Evolutionary conservation across 2,797 vertebrate genomes (phyloP), one percentile per base, ranked within the genome.

Genomic region (Cryptoprocta ferox): DNA sequence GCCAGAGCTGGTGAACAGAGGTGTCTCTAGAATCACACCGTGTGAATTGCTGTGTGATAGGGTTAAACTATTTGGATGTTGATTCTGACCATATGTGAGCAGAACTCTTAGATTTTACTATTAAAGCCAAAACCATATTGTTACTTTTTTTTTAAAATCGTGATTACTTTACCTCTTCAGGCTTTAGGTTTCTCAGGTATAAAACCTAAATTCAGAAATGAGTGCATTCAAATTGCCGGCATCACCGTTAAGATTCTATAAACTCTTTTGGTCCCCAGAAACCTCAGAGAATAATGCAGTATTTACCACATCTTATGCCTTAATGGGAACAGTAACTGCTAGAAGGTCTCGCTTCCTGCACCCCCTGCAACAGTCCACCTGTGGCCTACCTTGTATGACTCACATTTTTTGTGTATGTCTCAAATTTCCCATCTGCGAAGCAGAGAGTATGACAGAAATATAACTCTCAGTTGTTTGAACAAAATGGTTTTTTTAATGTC

Each of bases 81-180:
- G 68, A 73, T 81, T 86, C 78, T 35, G 45, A 85, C 45, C 91
- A 84, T 48, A 26, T 5, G 8, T 13, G 26, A n/a, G 26, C 26
- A 61, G 4, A 86, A 13, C 28, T 95, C 35, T 50, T 42, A 88
- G 14, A 75, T 45, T 82, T 94, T 59, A 48, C 61, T 56, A 50
- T 39, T 80, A 91, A 96, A 94, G 83, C 70, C 42, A 56, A 97
- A 90, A 37, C 32, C 39, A 65, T 39, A 68, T 45, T 73, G 79
- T 78, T 71, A 10, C 28, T 68, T 76, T 18, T 61, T 82, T 18
- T 0, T 15, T 2, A 32, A 12, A 56, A 87, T 18, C 32, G 37
- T 79, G 42, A 83, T 71, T 28, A 61, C 4, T 37, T 88, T 82
- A 75, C 37, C 10, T 87, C 70, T 80, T 39, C 50, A 90, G 53